phyloP scores from a whole-genome alignment of 2,888 invertebrate species.

The Osmoderma eremita region DNA sequence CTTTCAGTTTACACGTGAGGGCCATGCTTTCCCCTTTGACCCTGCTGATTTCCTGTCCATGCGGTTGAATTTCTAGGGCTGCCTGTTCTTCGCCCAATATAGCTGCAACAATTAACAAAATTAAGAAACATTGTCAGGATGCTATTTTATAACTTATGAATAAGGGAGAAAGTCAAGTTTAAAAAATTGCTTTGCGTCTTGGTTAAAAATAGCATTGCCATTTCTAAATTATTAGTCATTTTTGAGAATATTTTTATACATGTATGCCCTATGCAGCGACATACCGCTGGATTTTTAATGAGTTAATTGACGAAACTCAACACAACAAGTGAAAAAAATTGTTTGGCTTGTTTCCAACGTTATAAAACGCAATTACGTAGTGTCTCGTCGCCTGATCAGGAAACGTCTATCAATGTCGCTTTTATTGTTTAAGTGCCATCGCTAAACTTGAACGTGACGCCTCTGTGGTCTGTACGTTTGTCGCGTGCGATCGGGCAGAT shows the following conservation, averaged over 20 bases:
- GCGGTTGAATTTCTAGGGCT: constrained; percentile 77
- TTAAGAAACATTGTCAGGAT: too few species aligned
- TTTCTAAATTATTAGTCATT: too few species aligned
- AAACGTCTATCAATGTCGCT: constrained; percentile 19
- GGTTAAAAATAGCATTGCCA: too few species aligned
- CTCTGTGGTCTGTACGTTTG: constrained; percentile 4
- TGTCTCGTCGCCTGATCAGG: constrained; percentile 19
- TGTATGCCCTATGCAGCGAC: background rate
- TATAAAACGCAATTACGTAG: background rate
- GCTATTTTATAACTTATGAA: too few species aligned
- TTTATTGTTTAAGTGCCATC: constrained; percentile 21
- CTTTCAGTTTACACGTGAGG: constrained; percentile 80
- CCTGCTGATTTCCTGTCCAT: constrained; percentile 74
- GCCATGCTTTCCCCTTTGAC: constrained; percentile 80
- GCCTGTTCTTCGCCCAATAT: constrained; percentile 24
- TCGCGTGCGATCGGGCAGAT: constrained; percentile 32
- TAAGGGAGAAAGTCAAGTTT: too few species aligned
- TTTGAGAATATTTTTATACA: background rate
- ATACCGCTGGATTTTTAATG: background rate
- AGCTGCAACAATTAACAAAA: constrained; percentile 3
- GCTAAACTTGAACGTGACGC: background rate
- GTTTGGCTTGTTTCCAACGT: background rate
- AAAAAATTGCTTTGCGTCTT: too few species aligned
- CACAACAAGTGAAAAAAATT: background rate
- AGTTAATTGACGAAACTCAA: constrained; percentile 10